These are phyloP conservation scores for Sarcophaga peregrina DNA, from an alignment of 1,140 invertebrate species.

Conservation along the genomic window DNA sequence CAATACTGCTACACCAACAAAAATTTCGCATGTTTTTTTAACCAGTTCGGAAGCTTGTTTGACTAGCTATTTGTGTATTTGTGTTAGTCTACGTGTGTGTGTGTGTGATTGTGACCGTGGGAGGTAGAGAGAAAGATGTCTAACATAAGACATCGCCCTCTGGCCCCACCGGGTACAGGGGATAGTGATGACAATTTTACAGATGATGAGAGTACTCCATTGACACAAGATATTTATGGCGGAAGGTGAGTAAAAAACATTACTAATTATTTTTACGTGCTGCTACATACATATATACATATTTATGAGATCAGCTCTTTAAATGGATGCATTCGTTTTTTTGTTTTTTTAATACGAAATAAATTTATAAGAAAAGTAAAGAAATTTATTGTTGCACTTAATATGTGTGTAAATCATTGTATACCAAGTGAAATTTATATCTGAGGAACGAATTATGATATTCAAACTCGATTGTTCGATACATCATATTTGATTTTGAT, in stretches of 20 bases:
- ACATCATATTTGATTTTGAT: too few species aligned
- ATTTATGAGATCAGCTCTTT: too few species aligned
- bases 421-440: too few species aligned
- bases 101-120: conserved; percentile 48
- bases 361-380: too few species aligned
- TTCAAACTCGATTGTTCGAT: too few species aligned
- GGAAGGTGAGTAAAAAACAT: conserved; percentile 76
- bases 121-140: conserved; percentile 60
- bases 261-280: neutral
- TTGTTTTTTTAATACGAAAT: too few species aligned
- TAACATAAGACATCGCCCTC: conserved; percentile 67
- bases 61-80: neutral
- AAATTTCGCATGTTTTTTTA: conserved; percentile 25
- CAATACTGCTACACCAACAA: conserved; percentile 30
- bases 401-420: too few species aligned
- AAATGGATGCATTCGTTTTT: too few species aligned
- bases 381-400: too few species aligned
- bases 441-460: too few species aligned
- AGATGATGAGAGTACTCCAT: conserved; percentile 85
- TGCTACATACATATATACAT: neutral
- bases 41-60: neutral
- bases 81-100: neutral
- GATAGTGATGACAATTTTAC: conserved; percentile 81
- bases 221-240: conserved; percentile 85
- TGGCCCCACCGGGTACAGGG: conserved; percentile 72